Base-by-base conservation (phyloP, 2,888 invertebrate genomes). In the Spisula solida region DNA sequence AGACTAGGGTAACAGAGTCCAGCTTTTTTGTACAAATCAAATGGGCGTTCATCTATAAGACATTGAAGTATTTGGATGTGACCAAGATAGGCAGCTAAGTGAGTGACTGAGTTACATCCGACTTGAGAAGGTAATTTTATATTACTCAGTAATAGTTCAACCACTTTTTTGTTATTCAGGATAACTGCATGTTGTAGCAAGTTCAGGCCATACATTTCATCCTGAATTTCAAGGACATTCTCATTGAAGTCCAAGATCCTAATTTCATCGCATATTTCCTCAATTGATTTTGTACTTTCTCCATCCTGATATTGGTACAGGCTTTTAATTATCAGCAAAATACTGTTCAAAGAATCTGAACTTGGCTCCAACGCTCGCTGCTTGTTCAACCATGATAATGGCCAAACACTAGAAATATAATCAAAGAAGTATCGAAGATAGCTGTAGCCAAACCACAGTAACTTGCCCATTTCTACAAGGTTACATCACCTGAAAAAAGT, bases 1-100 rank as follows among this genome's bases (percentile, higher is more conserved):
- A 97, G 97, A 14, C 98, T 98, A 0, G 98, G 98, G 97, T 98
- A 98, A 95, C 98, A 98, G 97, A 98, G 98, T 31, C 98, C 97
- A 0, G 98, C 97, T 25, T 83, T 75, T 95, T 98, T 98, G 0
- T 98, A 97, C 96, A 98, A 98, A 25, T 98, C 97, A 92, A 98
- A 97, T 10, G 98, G 98, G 34, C 98, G 98, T 96, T 98, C 97
- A 94, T 98, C 97, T 84, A 98, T 95, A 56, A 98, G 96, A 70
- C 98, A 95, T 95, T 98, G 98, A 20, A 98, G 98, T 94, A 98
- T 98, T 93, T 98, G 97, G 94, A 97, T 97, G 95, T 98, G 94
- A 96, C 98, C 98, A 95, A 98, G 97, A 56, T 97, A 97, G 92
- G 98, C 98, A 29, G 98, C 98, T 88, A 98, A 98, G 95, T 98